Evolutionary conservation across 2,888 invertebrate genomes (phyloP).

Genomic region (Caenorhabditis virilis): DNA sequence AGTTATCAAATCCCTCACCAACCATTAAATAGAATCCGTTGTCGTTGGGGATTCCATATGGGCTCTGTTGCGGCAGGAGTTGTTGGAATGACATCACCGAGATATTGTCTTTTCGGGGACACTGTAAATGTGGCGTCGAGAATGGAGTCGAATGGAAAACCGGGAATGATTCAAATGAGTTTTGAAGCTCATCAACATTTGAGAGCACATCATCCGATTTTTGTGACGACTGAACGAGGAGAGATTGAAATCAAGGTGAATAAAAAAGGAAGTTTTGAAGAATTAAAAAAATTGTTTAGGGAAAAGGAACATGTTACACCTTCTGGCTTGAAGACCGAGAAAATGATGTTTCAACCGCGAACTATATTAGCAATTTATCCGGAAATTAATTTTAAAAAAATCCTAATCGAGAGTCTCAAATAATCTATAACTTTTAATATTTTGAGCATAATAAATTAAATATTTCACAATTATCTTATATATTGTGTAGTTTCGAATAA

Average conservation of each 20-base stretch:
- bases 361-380: slow-evolving; percentile 32
- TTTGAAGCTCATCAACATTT: slow-evolving; percentile 47
- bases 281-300: slow-evolving; percentile 34
- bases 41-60: slow-evolving; percentile 66
- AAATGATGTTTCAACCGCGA: slow-evolving; percentile 32
- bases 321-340: slow-evolving; percentile 56
- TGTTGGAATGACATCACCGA: slow-evolving; percentile 61
- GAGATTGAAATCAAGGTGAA: slow-evolving; percentile 58
- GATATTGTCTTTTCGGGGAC: slow-evolving; percentile 66
- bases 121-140: slow-evolving; percentile 55
- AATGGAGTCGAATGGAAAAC: slow-evolving; percentile 55
- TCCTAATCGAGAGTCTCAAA: too few relatives aligned
- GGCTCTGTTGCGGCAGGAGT: slow-evolving; percentile 65
- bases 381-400: slow-evolving; percentile 10
- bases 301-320: slow-evolving; percentile 54
- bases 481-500: too few relatives aligned
- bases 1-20: slow-evolving; percentile 61
- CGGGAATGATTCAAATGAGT: slow-evolving; percentile 62
- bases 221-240: slow-evolving; percentile 53
- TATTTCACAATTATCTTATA: too few relatives aligned
- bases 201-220: slow-evolving; percentile 44
- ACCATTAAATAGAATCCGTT: slow-evolving; percentile 49
- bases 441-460: too few relatives aligned
- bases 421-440: too few relatives aligned
- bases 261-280: background rate